Percentiles rank a stretch among this genome's conserved stretches.
Evolutionary conservation across 2,113 vertebrate genomes (phyloP).

Genomic region (Pseudorasbora parva): DNA sequence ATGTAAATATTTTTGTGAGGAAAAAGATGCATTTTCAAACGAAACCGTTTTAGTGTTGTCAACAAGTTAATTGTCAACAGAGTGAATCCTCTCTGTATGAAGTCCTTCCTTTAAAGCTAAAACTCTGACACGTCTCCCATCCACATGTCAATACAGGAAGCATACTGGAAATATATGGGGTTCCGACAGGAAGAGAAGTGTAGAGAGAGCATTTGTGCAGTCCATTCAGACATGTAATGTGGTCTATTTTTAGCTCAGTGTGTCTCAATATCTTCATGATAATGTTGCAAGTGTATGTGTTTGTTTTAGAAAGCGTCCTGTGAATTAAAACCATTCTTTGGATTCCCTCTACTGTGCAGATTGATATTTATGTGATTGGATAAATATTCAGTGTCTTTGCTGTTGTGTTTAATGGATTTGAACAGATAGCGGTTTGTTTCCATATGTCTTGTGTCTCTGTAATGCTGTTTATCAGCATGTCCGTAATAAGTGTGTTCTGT

Average conservation of each 20-base stretch:
- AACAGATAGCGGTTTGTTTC: conserved; percentile 1
- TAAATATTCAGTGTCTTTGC: conserved; percentile 4
- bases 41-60: too few relatives aligned
- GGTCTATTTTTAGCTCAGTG: conserved; percentile 66
- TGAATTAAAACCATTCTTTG: background rate
- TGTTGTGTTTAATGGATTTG: background rate
- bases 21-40: too few relatives aligned
- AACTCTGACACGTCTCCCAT: background rate
- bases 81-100: background rate
- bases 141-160: background rate
- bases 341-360: background rate
- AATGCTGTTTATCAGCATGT: background rate
- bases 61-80: background rate
- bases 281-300: background rate
- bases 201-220: conserved; percentile 7
- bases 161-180: conserved; percentile 20
- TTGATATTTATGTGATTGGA: background rate
- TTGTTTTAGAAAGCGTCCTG: background rate
- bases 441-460: background rate
- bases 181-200: background rate
- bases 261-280: conserved; percentile 62
- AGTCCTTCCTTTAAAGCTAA: background rate
- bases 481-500: background rate
- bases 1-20: too few relatives aligned
- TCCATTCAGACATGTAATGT: conserved; percentile 53